Evolutionary conservation across 1,140 invertebrate species (phyloP).

Genomic region (Pectinophora gossypiella): DNA sequence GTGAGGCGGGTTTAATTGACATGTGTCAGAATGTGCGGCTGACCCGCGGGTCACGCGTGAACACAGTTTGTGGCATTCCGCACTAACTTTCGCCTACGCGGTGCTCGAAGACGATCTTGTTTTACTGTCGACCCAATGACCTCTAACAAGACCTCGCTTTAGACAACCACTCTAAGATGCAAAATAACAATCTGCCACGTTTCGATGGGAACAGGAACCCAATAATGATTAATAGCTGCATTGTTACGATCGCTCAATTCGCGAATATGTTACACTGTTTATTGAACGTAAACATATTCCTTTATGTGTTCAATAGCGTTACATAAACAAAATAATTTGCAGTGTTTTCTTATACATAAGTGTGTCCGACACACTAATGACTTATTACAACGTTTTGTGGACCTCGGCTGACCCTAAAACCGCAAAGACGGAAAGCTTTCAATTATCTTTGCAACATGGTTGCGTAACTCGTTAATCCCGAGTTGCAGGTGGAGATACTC

Average conservation of each 20-base stretch:
- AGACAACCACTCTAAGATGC: constrained; percentile 18
- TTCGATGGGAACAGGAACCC: not conserved
- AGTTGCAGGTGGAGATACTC: constrained; percentile 20
- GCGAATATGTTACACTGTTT: too few species aligned
- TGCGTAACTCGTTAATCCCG: constrained; percentile 1
- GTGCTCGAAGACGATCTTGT: constrained; percentile 29
- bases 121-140: constrained; percentile 28
- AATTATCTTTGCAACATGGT: not conserved
- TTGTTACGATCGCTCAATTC: not conserved
- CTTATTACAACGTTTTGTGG: not conserved
- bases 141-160: constrained; percentile 25
- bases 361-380: not conserved
- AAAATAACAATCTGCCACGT: not conserved
- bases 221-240: too few species aligned
- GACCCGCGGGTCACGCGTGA: constrained; percentile 67
- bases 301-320: not conserved
- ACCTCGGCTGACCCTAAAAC: not conserved
- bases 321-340: not conserved
- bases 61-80: constrained; percentile 57
- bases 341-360: not conserved
- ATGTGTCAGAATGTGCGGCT: constrained; percentile 67
- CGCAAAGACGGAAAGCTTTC: not conserved
- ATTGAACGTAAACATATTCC: too few species aligned
- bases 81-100: constrained; percentile 56
- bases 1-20: constrained; percentile 66